Base-by-base conservation (phyloP, 2,113 vertebrate genomes). In the Odobenus rosmarus region DNA sequence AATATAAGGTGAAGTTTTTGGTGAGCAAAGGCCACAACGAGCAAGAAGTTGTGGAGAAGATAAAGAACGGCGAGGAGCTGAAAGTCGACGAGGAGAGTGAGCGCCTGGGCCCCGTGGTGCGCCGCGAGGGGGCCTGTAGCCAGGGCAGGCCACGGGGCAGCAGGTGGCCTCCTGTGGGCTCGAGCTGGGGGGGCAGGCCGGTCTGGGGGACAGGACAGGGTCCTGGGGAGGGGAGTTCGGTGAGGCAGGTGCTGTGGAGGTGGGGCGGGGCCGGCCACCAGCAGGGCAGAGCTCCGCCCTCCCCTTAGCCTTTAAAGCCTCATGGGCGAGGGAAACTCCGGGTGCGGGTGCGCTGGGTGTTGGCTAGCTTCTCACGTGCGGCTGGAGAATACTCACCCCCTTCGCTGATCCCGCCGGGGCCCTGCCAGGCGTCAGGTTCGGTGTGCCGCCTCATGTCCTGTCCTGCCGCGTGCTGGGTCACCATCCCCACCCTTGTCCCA, bases 71-170 rank as follows among this genome's bases (percentile, higher is more conserved):
- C 0, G 99, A 99, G 96, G 99, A 99, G 84, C 61, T 99, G 87
- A 99, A 99, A 95, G 98, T 99, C 51, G 99, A 99, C 21, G 99
- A 99, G 83, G 99, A 99, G 97, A 99, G 99, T 99, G 99, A 99
- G 99, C 99, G 36, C 76, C 69, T 42, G 7, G 67, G 55, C 51
- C 19, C 26, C 2, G 4, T 1, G 3, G 8, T 28, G 7, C 0
- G 26, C 74, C 0, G 2, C 0, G 4, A 15, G 71, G 74, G 74
- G 42, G 42, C 39, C 74, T 1, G 15, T 15, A 10, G 42, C 9
- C 46, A 2, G 21, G 71, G 36, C 10, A 10, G 59, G 59, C 59
- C 59, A 3, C 11, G 71, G 21, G 11, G 10, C 5, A 33, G 39
- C 61, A 62, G 61, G 61, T 0, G 67, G 67, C 67, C 33, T 69